A percentile compares a stretch with the other conserved stretches of the same genome.
Evolutionary conservation across 2,797 vertebrate genomes (phyloP).

Genomic region (Macroramphosus scolopax): DNA sequence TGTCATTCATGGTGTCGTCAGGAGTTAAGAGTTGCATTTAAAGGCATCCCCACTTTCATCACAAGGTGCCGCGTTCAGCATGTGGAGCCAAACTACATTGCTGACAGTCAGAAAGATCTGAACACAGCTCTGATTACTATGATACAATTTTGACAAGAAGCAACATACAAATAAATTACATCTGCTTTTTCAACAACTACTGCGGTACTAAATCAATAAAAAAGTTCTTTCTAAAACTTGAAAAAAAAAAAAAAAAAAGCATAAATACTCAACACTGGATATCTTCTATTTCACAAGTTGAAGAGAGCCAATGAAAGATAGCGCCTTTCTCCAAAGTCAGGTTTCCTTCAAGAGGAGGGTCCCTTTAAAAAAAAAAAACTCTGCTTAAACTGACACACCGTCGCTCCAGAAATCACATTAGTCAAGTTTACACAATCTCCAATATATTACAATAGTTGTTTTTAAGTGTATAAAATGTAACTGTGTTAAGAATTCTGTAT

Average conservation of each 20-base stretch:
- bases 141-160: constrained; percentile 46
- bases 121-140: constrained; percentile 32
- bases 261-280: constrained; percentile 71
- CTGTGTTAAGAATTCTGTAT: constrained; percentile 24
- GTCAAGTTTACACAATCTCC: constrained; percentile 46
- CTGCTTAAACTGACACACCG: constrained; percentile 9
- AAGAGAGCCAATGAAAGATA: constrained; percentile 66
- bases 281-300: constrained; percentile 67
- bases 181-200: constrained; percentile 43
- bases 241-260: constrained; percentile 56
- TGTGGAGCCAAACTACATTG: constrained; percentile 27
- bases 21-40: constrained; percentile 13
- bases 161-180: constrained; percentile 71
- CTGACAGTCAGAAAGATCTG: constrained; percentile 23
- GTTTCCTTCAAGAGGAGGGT: constrained; percentile 67
- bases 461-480: constrained; percentile 63
- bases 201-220: constrained; percentile 41
- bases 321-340: constrained; percentile 62
- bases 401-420: constrained; percentile 54
- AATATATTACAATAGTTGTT: constrained; percentile 48
- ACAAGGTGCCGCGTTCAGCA: constrained; percentile 18
- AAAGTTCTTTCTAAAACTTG: constrained; percentile 38
- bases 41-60: constrained; percentile 13
- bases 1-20: constrained; percentile 25
- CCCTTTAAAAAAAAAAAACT: constrained; percentile 65